Evolutionary conservation across 1,140 invertebrate genomes (phyloP).

Genomic region (Psilanteris sp.): DNA sequence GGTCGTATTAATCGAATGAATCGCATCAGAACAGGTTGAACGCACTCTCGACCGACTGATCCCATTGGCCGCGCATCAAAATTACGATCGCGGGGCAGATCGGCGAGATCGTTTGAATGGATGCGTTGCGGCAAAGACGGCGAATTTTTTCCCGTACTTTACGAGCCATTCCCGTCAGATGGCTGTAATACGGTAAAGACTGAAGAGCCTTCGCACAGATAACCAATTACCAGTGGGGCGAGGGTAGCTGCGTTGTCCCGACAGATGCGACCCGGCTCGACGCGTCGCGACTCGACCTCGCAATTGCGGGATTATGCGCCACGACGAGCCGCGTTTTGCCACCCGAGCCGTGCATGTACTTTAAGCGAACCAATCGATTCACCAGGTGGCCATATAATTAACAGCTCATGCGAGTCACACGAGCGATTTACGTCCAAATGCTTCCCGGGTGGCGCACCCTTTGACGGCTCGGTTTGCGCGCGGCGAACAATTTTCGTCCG

Average conservation of each 20-base stretch:
- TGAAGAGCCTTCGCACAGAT: conserved; percentile 79
- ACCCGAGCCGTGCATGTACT: conserved; percentile 20
- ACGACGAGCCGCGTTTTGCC: conserved; percentile 50
- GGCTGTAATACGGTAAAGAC: conserved; percentile 74
- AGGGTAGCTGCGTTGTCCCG: conserved; percentile 63
- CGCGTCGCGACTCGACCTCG: conserved; percentile 66
- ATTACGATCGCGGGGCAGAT: no score
- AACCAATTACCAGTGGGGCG: conserved; percentile 76
- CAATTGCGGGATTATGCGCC: conserved; percentile 75
- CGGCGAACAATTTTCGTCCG: no score
- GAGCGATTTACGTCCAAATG: conserved; percentile 27
- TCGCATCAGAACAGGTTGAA: no score
- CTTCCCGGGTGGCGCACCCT: conserved; percentile 3
- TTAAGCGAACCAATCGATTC: conserved; percentile 13
- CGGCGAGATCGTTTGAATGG: no score
- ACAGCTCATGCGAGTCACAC: conserved; percentile 43
- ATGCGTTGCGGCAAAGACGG: conserved; percentile 31
- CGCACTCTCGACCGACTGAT: no score
- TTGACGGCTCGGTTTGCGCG: no score
- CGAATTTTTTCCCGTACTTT: conserved; percentile 58
- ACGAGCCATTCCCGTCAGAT: conserved; percentile 69
- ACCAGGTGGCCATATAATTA: conserved; percentile 54
- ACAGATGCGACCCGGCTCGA: conserved; percentile 77
- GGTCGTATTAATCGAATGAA: no score
- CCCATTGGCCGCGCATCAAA: no score